Evolutionary conservation across 2,797 vertebrate genomes (phyloP), one percentile per base, ranked within the genome.

Genomic region (Serranus cabrilla): DNA sequence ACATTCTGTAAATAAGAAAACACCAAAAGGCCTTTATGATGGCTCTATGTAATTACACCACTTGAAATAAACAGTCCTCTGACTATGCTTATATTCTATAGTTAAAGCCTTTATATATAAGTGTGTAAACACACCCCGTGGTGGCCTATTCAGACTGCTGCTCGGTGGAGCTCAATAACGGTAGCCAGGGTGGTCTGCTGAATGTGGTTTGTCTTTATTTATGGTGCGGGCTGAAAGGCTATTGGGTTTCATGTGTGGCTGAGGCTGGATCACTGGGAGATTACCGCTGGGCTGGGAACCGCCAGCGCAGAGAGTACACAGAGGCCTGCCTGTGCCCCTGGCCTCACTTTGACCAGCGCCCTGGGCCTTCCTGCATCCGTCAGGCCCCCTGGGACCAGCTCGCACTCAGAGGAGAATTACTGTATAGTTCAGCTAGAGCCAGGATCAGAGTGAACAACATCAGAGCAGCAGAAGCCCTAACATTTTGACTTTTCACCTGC

Each of bases 241-340:
- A 89, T 94, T 84, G 81, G 78, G 79, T 94, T 94, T 93, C 92
- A 88, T 89, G 80, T 91, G 91, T 72, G 86, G 90, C 91, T 90
- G 90, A 92, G 81, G 80, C 75, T 84, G 89, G 87, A 90, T 93
- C 87, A 91, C 65, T 67, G 76, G 75, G 71, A 92, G 92, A 92
- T 94, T 93, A 93, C 79, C 25, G 68, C 77, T 74, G 76, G 87
- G 88, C 90, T 92, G 90, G 84, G 90, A 93, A 91, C 84, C 27
- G 40, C 80, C 71, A 49, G 83, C 58, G 55, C 81, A 76, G 75
- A 81, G 76, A 87, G 84, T 85, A 80, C 79, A 92, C 87, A 84
- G 85, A 89, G 86, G 86, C 86, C 87, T 84, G 84, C 71, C 75
- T 87, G 65, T 90, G 83, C 87, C 88, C 83, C 78, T 86, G 84